A percentile compares a stretch with the other conserved stretches of the same genome.
Conservation (phyloP, 1,140 invertebrate genomes). For the Riptortus pedestris region DNA sequence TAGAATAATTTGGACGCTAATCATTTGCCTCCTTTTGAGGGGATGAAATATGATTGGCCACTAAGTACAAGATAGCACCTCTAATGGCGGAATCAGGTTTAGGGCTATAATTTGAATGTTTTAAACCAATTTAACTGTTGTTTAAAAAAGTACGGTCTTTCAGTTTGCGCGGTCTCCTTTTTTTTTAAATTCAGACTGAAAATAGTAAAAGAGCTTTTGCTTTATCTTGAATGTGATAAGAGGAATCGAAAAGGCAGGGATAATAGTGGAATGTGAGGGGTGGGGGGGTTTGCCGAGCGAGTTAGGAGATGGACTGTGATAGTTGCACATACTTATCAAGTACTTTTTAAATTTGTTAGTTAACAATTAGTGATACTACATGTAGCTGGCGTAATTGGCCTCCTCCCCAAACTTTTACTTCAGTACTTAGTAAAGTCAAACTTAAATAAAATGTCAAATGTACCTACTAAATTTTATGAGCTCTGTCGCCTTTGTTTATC, state of each 20-base stretch:
- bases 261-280: conserved; percentile 15
- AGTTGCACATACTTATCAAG: conserved; percentile 20
- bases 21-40: no score
- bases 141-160: no score
- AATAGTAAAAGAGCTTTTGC: no score
- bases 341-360: conserved; percentile 1
- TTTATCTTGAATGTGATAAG: no score
- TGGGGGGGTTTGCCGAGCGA: conserved; percentile 13
- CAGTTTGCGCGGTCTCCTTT: no score
- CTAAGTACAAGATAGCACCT: no score
- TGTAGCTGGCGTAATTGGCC: conserved; percentile 11
- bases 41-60: no score
- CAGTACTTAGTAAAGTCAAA: not conserved
- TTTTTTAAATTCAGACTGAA: no score
- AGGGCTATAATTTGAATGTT: no score
- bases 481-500: conserved; percentile 56
- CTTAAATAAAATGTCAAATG: conserved; percentile 44
- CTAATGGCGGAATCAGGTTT: no score
- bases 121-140: no score
- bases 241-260: not conserved
- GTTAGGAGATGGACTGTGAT: conserved; percentile 19
- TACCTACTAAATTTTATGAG: conserved; percentile 58
- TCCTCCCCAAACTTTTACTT: not conserved
- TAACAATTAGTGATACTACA: not conserved
- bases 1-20: no score